Evolutionary conservation across 2,113 vertebrate genomes (phyloP), one percentile per base, ranked within the genome.

Genomic region (Mormyrus lacerda): DNA sequence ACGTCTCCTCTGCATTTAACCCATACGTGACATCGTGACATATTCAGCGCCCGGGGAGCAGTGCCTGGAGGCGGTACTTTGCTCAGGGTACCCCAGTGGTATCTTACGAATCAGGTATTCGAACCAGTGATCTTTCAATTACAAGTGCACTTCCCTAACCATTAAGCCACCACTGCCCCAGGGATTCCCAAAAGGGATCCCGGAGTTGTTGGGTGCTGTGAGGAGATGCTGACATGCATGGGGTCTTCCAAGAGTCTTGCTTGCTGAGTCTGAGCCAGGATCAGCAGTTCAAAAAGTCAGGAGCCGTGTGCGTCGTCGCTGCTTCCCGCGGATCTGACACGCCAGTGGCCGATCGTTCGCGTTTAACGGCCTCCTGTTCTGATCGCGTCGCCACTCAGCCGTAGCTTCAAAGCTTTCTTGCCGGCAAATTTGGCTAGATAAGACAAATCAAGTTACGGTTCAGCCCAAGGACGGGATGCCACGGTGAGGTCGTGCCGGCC

Each of bases 371-470:
- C 89, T 91, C 91, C 94, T 93, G 93, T 93, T 55, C 95, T 94
- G 95, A 96, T 95, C 94, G 93, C 93, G 95, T 95, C 94, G 91
- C 93, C 93, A 94, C 93, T 93, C 93, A 94, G 94, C 94, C 92
- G 91, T 93, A 93, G 91, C 94, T 95, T 96, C 95, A 95, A 95
- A 96, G 95, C 92, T 87, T 94, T 93, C 88, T 93, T 89, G 89
- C 94, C 90, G 91, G 94, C 94, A 93, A 94, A 93, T 95, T 94
- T 93, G 93, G 95, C 93, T 94, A 95, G 95, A 95, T 95, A 95
- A 96, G 94, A 93, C 90, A 91, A 92, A 90, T 93, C 92, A 90
- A 13, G 88, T 92, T 92, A 93, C 55, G 94, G 94, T 95, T 96
- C 95, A 95, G 92, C 92, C 92, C 90, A 87, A 92, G 94, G 94